Conservation (phyloP, 2,113 vertebrate species). For the Hypocryptadius cinnamomeus region DNA sequence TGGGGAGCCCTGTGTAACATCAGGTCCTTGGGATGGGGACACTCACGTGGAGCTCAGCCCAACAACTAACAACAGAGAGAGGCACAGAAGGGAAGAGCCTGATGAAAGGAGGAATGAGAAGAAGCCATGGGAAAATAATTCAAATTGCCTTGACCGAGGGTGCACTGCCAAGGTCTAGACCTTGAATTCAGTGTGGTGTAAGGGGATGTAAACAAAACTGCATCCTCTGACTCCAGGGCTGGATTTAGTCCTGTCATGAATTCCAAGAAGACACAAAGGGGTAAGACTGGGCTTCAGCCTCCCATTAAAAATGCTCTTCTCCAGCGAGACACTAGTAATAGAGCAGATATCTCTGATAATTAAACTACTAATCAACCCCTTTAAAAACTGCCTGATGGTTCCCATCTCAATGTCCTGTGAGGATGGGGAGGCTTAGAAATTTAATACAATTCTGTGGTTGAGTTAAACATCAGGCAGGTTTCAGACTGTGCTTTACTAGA, state of each 20-base stretch:
- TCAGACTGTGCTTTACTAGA: conserved; percentile 53
- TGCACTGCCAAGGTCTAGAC: neutral
- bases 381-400: neutral
- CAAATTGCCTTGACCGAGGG: neutral
- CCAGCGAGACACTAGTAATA: neutral
- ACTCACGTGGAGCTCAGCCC: neutral
- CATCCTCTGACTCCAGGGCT: neutral
- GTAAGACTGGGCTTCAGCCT: neutral
- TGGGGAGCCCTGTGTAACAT: neutral
- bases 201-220: conserved; percentile 2
- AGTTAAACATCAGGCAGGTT: conserved; percentile 57
- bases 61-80: neutral
- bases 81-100: neutral
- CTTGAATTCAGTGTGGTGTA: neutral
- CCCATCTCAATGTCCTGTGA: conserved; percentile 10
- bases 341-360: conserved; percentile 22
- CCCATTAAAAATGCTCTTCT: neutral
- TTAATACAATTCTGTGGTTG: conserved; percentile 43
- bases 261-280: neutral
- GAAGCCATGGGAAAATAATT: conserved; percentile 24
- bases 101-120: neutral
- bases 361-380: conserved; percentile 32
- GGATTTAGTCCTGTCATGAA: neutral
- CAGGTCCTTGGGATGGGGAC: neutral
- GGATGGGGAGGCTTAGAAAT: conserved; percentile 46